phyloP scores from a whole-genome alignment of 1,140 invertebrate genomes.

The Zaprionus taronus region DNA sequence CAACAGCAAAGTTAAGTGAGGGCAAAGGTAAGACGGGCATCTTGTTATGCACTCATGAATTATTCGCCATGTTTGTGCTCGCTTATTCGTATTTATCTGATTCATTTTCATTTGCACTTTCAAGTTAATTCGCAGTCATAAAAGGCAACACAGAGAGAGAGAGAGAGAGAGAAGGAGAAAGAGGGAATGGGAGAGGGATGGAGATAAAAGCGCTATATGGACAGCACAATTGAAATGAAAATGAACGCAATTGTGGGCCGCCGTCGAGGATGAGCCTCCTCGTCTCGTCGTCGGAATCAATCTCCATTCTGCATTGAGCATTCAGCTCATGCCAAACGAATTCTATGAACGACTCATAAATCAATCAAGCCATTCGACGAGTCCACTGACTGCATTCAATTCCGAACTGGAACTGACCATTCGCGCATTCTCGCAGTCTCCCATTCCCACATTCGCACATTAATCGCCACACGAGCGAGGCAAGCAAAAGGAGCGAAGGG shows the following conservation, averaged over 20 bases:
- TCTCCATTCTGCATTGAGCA: conserved; percentile 2
- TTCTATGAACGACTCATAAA: conserved; percentile 42
- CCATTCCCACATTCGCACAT: conserved; percentile 16
- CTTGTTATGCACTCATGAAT: conserved; percentile 2
- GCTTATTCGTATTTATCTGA: conserved; percentile 2
- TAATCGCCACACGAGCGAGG: neutral
- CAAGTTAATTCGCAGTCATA: neutral
- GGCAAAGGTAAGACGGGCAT: neutral
- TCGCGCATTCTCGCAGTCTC: neutral
- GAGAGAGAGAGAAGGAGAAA: neutral
- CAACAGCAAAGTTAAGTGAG: no score
- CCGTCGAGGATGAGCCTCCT: neutral
- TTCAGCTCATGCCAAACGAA: conserved; percentile 29
- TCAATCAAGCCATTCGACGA: conserved; percentile 30
- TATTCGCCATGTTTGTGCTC: conserved; percentile 1
- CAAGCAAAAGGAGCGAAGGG: neutral
- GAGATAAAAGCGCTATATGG: neutral
- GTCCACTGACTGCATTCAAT: conserved; percentile 13
- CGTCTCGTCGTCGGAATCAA: conserved; percentile 11
- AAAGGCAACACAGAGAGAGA: neutral
- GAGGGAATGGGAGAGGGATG: neutral
- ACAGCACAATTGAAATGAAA: conserved; percentile 1
- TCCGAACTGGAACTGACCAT: conserved; percentile 25
- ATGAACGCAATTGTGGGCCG: neutral
- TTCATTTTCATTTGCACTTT: conserved; percentile 5